Percentiles rank a stretch among this genome's conserved stretches.
Conservation (phyloP, 2,113 vertebrate species). For the Apaloderma vittatum region DNA sequence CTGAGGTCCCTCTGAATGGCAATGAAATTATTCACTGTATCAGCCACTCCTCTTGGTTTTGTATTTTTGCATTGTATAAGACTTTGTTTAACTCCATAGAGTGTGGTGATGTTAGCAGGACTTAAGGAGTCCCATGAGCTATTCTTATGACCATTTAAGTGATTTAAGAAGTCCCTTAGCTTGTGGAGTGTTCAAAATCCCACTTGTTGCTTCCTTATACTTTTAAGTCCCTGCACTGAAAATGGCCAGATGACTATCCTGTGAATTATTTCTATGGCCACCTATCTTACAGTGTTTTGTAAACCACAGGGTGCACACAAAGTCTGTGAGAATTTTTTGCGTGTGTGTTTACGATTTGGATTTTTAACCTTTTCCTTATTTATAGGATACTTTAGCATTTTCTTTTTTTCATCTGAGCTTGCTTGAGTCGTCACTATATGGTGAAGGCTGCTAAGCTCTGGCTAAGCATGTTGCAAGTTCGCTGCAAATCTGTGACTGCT, state of each 20-base stretch:
- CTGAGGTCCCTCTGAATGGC: background rate
- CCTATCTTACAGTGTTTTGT: background rate
- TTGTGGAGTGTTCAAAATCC: background rate
- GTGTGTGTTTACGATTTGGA: background rate
- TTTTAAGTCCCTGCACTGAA: background rate
- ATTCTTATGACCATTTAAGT: background rate
- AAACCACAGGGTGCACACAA: background rate
- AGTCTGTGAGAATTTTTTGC: background rate
- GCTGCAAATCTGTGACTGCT: background rate
- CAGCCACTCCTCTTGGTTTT: background rate
- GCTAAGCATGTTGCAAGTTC: background rate
- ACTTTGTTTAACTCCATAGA: background rate
- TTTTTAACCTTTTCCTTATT: background rate
- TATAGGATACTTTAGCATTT: background rate
- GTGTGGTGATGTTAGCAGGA: background rate
- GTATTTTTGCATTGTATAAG: background rate
- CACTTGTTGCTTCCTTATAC: background rate
- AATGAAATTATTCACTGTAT: background rate
- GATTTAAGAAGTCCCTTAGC: background rate
- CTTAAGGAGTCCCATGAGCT: background rate
- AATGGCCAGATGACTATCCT: background rate
- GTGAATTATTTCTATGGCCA: background rate
- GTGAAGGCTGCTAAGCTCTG: background rate
- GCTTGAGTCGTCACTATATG: background rate
- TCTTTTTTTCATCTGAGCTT: background rate